Percentiles rank a stretch among this genome's conserved stretches.
Conservation (phyloP, 30 jellyfish, hydroid and myxozoan genomes). For the Cassiopea xamachana region DNA sequence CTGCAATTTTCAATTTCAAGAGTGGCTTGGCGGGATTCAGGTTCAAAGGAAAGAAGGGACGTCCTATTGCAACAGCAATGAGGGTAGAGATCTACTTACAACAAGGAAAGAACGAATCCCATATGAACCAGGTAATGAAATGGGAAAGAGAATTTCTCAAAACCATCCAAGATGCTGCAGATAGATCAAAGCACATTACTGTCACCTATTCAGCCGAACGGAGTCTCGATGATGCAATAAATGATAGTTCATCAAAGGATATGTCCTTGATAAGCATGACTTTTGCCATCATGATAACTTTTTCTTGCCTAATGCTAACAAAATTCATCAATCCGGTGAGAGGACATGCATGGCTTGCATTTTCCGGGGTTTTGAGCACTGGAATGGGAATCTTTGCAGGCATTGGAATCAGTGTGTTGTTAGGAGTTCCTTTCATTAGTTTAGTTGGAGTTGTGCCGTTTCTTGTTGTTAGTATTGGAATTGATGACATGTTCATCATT, state of each 20-base stretch:
- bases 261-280: slow-evolving; percentile 51
- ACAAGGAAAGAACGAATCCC: slow-evolving; percentile 14
- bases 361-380: slow-evolving; percentile 61
- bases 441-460: slow-evolving; percentile 82
- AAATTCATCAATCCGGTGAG: slow-evolving; percentile 70
- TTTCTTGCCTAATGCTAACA: slow-evolving; percentile 58
- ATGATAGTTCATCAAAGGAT: slow-evolving; percentile 69
- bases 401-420: slow-evolving; percentile 50
- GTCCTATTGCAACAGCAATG: slow-evolving; percentile 42
- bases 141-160: slow-evolving; percentile 64
- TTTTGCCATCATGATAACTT: slow-evolving; percentile 68
- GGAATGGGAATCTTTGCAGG: slow-evolving; percentile 82
- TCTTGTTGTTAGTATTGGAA: slow-evolving; percentile 74
- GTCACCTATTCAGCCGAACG: slow-evolving; percentile 52
- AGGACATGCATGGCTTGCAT: slow-evolving; percentile 74
- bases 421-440: slow-evolving; percentile 74
- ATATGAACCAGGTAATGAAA: neutral
- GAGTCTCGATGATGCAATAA: slow-evolving; percentile 77
- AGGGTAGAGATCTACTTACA: slow-evolving; percentile 45
- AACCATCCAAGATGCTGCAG: slow-evolving; percentile 13
- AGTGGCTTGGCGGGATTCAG: slow-evolving; percentile 53
- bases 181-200: neutral
- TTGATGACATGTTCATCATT: slow-evolving; percentile 81
- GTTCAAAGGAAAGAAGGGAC: neutral
- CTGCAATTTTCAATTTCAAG: slow-evolving; percentile 50